Base-by-base conservation (phyloP, 1,140 invertebrate species). In the Coenobita brevimanus region DNA sequence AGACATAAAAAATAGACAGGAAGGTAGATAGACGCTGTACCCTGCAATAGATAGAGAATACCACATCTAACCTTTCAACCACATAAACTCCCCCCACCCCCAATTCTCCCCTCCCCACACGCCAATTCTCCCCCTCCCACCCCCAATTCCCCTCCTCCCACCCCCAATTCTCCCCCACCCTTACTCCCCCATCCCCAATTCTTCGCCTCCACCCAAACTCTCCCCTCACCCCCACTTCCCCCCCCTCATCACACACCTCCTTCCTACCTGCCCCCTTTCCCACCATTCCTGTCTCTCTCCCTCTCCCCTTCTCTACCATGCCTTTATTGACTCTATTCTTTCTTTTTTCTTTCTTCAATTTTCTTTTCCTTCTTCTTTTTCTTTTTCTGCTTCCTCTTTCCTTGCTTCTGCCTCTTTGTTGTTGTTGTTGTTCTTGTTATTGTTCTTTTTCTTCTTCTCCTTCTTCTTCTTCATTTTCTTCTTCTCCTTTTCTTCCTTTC, bases 161-260 rank as follows among this genome's bases (percentile, higher is more conserved):
- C 46, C 46, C 46, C 6, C 46, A 8, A 8, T 17, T 50, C 46
- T 50, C 46, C 17, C 46, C 46, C 17, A 6, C 46, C 46, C 46
- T 50, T 50, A 6, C 6, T 17, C 46, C 46, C 46, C 46, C 46
- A 50, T 17, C n/a, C n/a, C 64, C 17, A 8, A 6, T 50, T 17
- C 17, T 17, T 50, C 46, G 6, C 46, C 46, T 17, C 17, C 46
- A 8, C n/a, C 64, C 6, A 6, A 4, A 24, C 64, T 6, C 64
- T 67, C n/a, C 64, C 64, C 54, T 57, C 54, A 57, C 54, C 54
- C 54, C 54, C n/a, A 57, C n/a, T 57, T 57, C n/a, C n/a, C 13
- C 54, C 10, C n/a, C n/a, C n/a, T 57, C n/a, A 13, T 57, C 54
- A 10, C n/a, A 57, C n/a, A 13, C n/a, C n/a, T 57, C n/a, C 10